Evolutionary conservation across 1,140 invertebrate genomes (phyloP).

Genomic region (Bilobella aurantiaca): DNA sequence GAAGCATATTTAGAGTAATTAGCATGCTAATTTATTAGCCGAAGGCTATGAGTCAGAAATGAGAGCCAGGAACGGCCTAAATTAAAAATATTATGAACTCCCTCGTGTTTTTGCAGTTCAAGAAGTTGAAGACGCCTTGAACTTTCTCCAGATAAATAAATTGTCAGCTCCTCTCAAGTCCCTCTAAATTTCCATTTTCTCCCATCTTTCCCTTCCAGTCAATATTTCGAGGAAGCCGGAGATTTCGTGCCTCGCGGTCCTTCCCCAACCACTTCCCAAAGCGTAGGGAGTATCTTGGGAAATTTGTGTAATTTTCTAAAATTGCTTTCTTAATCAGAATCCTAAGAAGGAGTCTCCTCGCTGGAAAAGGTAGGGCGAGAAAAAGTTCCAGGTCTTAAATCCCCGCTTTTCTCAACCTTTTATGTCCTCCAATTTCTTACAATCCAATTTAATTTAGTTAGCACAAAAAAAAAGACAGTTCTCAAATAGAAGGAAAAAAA

Average conservation of each 20-base stretch:
- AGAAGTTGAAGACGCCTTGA: neutral
- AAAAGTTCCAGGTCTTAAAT: neutral
- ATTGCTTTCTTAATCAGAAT: neutral
- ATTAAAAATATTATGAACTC: too few relatives aligned
- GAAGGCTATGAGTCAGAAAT: too few relatives aligned
- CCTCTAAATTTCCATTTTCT: neutral
- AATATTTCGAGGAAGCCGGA: neutral
- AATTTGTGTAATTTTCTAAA: neutral
- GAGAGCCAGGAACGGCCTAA: too few relatives aligned
- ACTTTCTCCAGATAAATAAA: conserved; percentile 6
- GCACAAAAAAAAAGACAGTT: neutral
- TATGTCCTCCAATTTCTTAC: neutral
- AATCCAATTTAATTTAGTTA: neutral
- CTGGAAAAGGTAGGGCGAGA: neutral
- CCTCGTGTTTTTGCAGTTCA: neutral
- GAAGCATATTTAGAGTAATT: too few relatives aligned
- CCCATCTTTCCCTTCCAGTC: neutral
- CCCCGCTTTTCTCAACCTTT: neutral
- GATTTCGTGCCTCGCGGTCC: conserved; percentile 6
- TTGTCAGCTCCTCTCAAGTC: neutral
- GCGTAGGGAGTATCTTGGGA: neutral
- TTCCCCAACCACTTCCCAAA: neutral
- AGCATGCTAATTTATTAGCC: too few relatives aligned
- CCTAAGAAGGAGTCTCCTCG: neutral
- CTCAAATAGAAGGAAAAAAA: neutral